phyloP scores from a whole-genome alignment of 2,113 vertebrate species.

The Aspidoscelis tigris region DNA sequence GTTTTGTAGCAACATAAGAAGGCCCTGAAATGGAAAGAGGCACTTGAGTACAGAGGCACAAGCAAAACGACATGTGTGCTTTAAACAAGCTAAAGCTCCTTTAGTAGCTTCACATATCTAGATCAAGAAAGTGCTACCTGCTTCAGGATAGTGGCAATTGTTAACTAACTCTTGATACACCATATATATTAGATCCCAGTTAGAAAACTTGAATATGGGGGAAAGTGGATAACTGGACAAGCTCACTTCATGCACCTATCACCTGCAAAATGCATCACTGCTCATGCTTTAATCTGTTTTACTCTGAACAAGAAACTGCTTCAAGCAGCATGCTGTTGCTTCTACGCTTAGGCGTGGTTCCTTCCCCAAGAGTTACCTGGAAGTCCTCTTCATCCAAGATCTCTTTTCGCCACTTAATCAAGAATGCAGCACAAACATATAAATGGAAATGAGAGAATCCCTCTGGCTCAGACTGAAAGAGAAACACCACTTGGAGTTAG shows the following conservation, averaged over 20 bases:
- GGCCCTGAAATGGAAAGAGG: constrained; percentile 81
- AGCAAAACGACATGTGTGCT: not conserved
- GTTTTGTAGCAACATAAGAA: constrained; percentile 97
- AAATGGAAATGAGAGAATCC: constrained; percentile 96
- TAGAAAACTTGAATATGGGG: not conserved
- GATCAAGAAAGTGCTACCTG: too few relatives aligned
- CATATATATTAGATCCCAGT: not conserved
- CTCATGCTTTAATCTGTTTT: not conserved
- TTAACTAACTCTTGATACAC: not conserved
- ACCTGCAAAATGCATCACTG: not conserved
- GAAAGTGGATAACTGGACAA: not conserved
- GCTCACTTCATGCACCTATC: not conserved
- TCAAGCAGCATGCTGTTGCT: constrained; percentile 11
- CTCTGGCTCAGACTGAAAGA: constrained; percentile 88
- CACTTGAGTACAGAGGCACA: not conserved
- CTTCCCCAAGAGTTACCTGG: constrained; percentile 78
- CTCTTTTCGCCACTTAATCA: constrained; percentile 95
- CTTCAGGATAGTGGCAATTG: too few relatives aligned
- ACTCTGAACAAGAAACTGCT: rapidly evolving
- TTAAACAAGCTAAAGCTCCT: not conserved
- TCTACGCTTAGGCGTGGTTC: not conserved
- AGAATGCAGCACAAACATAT: constrained; percentile 93
- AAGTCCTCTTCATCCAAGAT: constrained; percentile 94
- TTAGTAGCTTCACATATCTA: not conserved
- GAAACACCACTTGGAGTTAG: constrained; percentile 12